Conservation (phyloP, 1,140 invertebrate genomes). For the Harpegnathos saltator region DNA sequence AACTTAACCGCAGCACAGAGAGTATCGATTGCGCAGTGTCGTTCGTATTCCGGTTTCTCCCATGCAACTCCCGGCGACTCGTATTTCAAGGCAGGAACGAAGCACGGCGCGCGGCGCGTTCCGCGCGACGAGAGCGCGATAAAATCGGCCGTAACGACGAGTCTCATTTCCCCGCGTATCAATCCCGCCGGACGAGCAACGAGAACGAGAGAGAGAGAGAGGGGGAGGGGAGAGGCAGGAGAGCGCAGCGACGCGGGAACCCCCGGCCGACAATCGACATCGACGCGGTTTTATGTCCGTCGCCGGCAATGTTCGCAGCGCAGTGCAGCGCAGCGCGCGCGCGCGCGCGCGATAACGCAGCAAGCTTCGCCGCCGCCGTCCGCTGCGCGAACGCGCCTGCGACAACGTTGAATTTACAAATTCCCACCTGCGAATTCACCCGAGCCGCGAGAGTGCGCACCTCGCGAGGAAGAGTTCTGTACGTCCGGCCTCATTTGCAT, state of each 20-base stretch:
- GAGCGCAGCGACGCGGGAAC: constrained; percentile 63
- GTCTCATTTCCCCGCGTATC: constrained; percentile 62
- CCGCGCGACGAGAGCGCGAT: constrained; percentile 66
- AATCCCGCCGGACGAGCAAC: constrained; percentile 69
- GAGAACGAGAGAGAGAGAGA: too few species aligned
- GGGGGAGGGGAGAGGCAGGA: too few species aligned
- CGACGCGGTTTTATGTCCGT: constrained; percentile 65
- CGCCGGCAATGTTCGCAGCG: constrained; percentile 49
- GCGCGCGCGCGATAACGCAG: not conserved
- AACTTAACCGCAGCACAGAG: constrained; percentile 66
- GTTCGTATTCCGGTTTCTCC: constrained; percentile 71
- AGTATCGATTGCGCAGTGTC: constrained; percentile 71
- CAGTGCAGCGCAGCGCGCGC: too few species aligned
- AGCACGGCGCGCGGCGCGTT: constrained; percentile 60
- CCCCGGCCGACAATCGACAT: constrained; percentile 65
- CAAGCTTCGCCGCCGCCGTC: constrained; percentile 5
- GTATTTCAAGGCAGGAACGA: constrained; percentile 73
- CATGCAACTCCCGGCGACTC: constrained; percentile 68
- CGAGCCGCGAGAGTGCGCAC: too few species aligned
- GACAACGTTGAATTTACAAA: not conserved
- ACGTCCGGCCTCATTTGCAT: not conserved
- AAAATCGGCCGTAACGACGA: constrained; percentile 74
- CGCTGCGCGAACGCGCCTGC: not conserved
- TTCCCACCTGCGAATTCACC: too few species aligned
- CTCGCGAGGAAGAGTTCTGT: not conserved